Base-by-base conservation (phyloP, 2,797 vertebrate species). In the Onychomys arenicola region DNA sequence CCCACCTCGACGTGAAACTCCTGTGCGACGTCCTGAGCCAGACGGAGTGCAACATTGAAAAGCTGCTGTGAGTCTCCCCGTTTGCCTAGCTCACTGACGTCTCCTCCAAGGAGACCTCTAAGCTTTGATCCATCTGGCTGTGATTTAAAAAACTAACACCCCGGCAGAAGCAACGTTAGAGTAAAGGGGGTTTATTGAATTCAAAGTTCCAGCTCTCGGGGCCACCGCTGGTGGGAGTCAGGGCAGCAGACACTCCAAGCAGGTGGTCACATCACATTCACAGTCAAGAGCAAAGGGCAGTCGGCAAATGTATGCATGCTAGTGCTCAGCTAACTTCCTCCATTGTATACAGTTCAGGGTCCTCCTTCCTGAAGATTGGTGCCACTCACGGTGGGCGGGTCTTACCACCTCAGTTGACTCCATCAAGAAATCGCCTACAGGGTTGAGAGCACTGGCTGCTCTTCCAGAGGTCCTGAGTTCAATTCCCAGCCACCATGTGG, bases 1-100 rank as follows among this genome's bases (percentile, higher is more conserved):
- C 40, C 14, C 25, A 0, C 0, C 0, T 10, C 0, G 90, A 93
- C 0, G n/a, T 93, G 16, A 14, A 0, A 13, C 0, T 67, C 5
- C 82, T 97, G 13, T 83, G 84, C 55, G 3, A 83, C 0, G 27
- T 12, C 10, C 25, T 97, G 84, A 78, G 5, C 55, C 29, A 43
- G 1, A n/a, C 88, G 0, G 1, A 0, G 0, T 91, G 97, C 49
- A 75, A 29, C 16, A 0, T 97, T 2, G 29, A 93, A 19, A 57
- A 61, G 10, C 89, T 97, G 10, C 1, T 32, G 96, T 97, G 71
- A 75, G 97, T 93, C 21, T 43, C 2, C 2, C 0, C 2, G 29
- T 59, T 34, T 0, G 0, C 16, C 13, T 1, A 12, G 1, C 21
- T 23, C 29, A 0, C 19, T 11, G 37, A 14, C 4, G 16, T 23